A percentile compares a stretch with the other conserved stretches of the same genome.
These are phyloP conservation scores for Streptopelia turtur DNA, from an alignment of 2,797 vertebrate species.

Conservation along the genomic window DNA sequence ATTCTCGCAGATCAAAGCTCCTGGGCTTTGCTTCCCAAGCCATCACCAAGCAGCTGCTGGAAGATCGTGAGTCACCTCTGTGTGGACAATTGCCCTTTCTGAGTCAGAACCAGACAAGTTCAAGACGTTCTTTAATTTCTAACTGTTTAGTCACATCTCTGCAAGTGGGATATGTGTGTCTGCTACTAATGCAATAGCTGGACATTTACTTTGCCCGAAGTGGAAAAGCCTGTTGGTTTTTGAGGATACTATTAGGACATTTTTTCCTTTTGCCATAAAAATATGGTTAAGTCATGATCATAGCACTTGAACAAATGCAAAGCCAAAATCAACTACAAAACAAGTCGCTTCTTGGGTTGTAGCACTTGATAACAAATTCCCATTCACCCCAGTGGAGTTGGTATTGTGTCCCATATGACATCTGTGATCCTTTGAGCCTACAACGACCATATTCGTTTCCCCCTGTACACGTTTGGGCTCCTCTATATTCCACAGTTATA, in stretches of 20 bases:
- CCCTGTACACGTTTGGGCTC: background rate
- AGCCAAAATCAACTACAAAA: background rate
- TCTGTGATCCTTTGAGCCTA: background rate
- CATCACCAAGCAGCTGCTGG: background rate
- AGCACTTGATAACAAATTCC: background rate
- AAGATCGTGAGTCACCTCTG: background rate
- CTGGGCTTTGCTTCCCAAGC: conserved; percentile 1
- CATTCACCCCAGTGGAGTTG: background rate
- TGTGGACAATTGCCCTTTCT: conserved; percentile 25
- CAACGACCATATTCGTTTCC: background rate
- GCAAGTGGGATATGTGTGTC: background rate
- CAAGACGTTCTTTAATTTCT: conserved; percentile 56
- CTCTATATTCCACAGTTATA: background rate
- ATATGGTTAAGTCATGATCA: background rate
- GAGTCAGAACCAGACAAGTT: conserved; percentile 45
- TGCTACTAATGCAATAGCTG: conserved; percentile 12
- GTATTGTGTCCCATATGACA: background rate
- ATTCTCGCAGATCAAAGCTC: background rate
- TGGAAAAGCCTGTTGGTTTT: conserved; percentile 21
- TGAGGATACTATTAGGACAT: background rate
- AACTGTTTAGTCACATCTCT: conserved; percentile 32
- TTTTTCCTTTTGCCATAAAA: background rate
- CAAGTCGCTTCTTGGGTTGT: background rate
- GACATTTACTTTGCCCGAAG: background rate
- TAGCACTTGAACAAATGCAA: background rate